Evolutionary conservation across 2,797 vertebrate species (phyloP).

Genomic region (Acomys russatus): DNA sequence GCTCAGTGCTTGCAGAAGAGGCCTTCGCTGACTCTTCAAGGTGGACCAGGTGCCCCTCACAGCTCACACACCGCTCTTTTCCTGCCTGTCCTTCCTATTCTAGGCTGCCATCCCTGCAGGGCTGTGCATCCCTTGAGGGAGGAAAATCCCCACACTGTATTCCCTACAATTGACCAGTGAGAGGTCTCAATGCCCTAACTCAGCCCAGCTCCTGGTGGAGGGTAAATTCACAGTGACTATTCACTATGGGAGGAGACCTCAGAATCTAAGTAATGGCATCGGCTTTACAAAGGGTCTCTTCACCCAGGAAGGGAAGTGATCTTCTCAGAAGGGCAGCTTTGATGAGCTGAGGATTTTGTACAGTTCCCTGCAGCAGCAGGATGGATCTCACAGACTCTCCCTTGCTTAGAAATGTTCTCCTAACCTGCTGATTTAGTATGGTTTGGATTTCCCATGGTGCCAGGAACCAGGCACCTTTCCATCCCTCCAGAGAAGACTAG

Average conservation of each 20-base stretch:
- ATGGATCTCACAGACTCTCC: accelerated
- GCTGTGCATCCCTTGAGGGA: background rate
- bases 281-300: background rate
- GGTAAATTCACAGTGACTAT: background rate
- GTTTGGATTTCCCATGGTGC: background rate
- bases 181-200: background rate
- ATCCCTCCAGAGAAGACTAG: background rate
- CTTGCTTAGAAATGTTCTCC: background rate
- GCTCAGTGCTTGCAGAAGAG: background rate
- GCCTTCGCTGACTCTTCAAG: background rate
- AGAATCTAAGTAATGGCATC: background rate
- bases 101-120: background rate
- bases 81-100: background rate
- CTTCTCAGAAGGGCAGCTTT: background rate
- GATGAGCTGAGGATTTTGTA: background rate
- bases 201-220: background rate
- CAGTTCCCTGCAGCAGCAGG: background rate
- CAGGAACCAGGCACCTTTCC: background rate
- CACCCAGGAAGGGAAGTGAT: background rate
- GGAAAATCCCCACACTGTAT: background rate
- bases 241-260: background rate
- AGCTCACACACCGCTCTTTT: background rate
- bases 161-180: background rate
- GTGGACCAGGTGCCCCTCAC: background rate
- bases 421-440: background rate